Evolutionary conservation across 2,888 invertebrate species (phyloP), one percentile per base, ranked within the genome.

Genomic region (Caenorhabditis sulstoni): DNA sequence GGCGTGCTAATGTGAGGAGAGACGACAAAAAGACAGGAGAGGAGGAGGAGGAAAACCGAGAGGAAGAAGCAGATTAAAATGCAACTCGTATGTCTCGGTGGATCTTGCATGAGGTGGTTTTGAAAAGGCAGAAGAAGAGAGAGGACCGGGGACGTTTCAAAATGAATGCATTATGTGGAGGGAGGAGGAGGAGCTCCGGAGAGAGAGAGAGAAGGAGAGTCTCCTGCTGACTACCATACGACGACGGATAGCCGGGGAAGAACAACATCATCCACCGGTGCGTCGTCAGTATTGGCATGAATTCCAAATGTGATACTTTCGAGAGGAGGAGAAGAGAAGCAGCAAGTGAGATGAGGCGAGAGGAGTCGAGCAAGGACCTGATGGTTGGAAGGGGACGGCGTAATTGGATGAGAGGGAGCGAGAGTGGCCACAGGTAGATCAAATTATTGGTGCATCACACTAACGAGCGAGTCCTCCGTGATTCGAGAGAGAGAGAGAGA

Each of bases 241-340:
- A 47, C 59, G 18, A 59, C 41, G 39, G 62, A 39, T 44, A 68
- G 67, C 55, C 23, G 55, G 57, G 62, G 62, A 76, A 76, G 67
- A 76, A 67, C 66, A 62, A 62, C 75, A 76, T 76, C 75, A 7
- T 29, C 29, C 29, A 76, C 75, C 75, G 75, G 75, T 76, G 75
- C 50, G 61, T 64, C 64, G 73, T 76, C 75, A 76, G 75, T 76
- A 76, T 76, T 76, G 75, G 75, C 75, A 76, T 76, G 75, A 76
- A 76, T 76, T 76, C 75, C 67, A 76, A 76, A 76, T 76, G 75
- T 76, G 75, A 76, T 76, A 75, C 66, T 66, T 75, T 75, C 4
- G 62, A 53, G 55, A 41, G 59, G 29, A 58, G 45, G n/a, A 64
- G 55, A 58, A 58, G 57, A n/a, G 73, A 29, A 35, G 55, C 55